Evolutionary conservation across 2,113 vertebrate genomes (phyloP).

Genomic region (Apteryx mantelli): DNA sequence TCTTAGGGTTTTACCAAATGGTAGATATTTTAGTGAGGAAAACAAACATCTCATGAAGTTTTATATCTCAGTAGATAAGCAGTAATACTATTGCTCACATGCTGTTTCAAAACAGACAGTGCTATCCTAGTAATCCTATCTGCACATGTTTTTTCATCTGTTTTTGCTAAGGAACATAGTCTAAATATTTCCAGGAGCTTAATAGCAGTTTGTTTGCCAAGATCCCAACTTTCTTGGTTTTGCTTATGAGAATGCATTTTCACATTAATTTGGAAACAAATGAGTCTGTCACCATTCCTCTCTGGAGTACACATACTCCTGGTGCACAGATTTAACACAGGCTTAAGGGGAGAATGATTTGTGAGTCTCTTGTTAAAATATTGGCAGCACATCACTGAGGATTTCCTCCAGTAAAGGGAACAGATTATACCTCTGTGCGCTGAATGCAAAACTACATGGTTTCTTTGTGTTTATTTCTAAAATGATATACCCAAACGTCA

Average conservation of each 20-base stretch:
- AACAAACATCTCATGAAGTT: not conserved
- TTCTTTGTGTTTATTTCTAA: slow-evolving; percentile 10
- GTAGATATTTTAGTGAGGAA: not conserved
- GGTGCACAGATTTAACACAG: not conserved
- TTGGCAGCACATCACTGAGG: slow-evolving; percentile 38
- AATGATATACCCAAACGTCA: not conserved
- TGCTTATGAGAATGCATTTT: not conserved
- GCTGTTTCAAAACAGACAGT: not conserved
- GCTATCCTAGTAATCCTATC: not conserved
- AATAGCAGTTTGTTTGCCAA: not conserved
- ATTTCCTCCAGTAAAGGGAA: slow-evolving; percentile 50
- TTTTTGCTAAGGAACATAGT: not conserved
- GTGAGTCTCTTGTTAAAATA: slow-evolving; percentile 47
- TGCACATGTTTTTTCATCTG: not conserved
- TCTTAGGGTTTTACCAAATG: not conserved
- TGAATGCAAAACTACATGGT: slow-evolving; percentile 15
- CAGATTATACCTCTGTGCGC: slow-evolving; percentile 29
- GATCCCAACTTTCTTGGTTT: not conserved
- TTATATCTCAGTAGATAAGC: not conserved
- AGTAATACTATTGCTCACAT: not conserved
- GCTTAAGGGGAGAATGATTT: slow-evolving; percentile 43
- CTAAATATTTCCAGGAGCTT: slow-evolving; percentile 5
- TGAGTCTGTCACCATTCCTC: not conserved
- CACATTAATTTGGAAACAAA: slow-evolving; percentile 18
- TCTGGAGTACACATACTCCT: not conserved